Evolutionary conservation across 2,113 vertebrate species (phyloP).

Genomic region (Leptosomus discolor): DNA sequence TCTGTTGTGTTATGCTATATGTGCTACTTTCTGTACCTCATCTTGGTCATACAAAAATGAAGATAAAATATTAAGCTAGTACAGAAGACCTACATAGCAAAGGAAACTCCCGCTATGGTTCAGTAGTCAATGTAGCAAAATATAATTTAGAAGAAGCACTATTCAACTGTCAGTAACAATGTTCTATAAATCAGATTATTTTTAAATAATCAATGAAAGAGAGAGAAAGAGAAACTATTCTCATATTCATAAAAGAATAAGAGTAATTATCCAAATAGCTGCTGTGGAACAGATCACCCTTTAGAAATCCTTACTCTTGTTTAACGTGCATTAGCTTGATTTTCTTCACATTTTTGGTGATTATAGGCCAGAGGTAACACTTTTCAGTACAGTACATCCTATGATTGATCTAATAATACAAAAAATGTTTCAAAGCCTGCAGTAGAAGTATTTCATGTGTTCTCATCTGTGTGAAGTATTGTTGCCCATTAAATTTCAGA

Average conservation of each 20-base stretch:
- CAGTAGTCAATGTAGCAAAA: not conserved
- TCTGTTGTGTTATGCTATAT: not conserved
- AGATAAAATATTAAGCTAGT: not conserved
- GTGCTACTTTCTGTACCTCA: not conserved
- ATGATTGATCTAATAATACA: not conserved
- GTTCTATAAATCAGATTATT: not conserved
- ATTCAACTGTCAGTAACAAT: not conserved
- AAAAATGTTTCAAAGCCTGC: not conserved
- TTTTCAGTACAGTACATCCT: not conserved
- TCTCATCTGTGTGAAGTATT: not conserved
- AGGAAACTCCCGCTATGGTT: not conserved
- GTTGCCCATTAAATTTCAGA: not conserved
- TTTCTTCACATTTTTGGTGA: not conserved
- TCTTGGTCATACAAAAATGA: not conserved
- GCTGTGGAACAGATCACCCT: not conserved
- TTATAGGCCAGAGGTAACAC: not conserved
- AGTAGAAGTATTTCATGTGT: not conserved
- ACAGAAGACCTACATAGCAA: not conserved
- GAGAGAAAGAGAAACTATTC: not conserved
- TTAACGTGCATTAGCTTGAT: not conserved
- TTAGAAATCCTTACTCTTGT: not conserved
- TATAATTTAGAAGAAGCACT: not conserved
- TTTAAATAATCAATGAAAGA: not conserved
- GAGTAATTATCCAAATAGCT: not conserved
- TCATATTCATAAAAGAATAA: not conserved